Percentiles rank a stretch among this genome's conserved stretches.
These are phyloP conservation scores for Muntiacus reevesi DNA, from an alignment of 2,113 vertebrate species.

Conservation along the genomic window DNA sequence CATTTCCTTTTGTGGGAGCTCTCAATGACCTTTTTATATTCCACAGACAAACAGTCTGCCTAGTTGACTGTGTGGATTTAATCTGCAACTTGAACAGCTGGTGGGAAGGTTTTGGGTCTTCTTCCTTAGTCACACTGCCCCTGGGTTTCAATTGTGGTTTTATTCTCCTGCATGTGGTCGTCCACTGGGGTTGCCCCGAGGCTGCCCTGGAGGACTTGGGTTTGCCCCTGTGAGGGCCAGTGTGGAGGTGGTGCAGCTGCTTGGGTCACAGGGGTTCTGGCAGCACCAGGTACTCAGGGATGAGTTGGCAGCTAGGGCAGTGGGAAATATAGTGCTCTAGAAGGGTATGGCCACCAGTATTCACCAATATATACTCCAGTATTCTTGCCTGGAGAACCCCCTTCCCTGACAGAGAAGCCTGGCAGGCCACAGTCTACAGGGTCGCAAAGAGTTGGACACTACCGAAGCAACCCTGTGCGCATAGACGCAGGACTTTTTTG, in stretches of 20 bases:
- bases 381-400: not conserved
- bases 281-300: not conserved
- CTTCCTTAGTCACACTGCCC: not conserved
- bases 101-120: not conserved
- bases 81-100: not conserved
- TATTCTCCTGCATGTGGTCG: not conserved
- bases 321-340: not conserved
- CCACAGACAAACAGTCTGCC: not conserved
- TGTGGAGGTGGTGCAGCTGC: not conserved
- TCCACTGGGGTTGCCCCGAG: not conserved
- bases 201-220: not conserved
- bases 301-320: not conserved
- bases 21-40: not conserved
- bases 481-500: not conserved
- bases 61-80: not conserved
- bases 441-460: not conserved
- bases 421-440: not conserved
- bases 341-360: not conserved
- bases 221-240: not conserved
- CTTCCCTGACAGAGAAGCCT: not conserved
- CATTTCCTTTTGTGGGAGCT: not conserved
- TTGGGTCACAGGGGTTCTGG: not conserved
- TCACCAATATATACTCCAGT: not conserved
- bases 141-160: not conserved
- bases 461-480: fast-evolving